Percentiles rank a stretch among this genome's conserved stretches.
phyloP scores from a whole-genome alignment of 2,113 vertebrate genomes.

The Indri indri region DNA sequence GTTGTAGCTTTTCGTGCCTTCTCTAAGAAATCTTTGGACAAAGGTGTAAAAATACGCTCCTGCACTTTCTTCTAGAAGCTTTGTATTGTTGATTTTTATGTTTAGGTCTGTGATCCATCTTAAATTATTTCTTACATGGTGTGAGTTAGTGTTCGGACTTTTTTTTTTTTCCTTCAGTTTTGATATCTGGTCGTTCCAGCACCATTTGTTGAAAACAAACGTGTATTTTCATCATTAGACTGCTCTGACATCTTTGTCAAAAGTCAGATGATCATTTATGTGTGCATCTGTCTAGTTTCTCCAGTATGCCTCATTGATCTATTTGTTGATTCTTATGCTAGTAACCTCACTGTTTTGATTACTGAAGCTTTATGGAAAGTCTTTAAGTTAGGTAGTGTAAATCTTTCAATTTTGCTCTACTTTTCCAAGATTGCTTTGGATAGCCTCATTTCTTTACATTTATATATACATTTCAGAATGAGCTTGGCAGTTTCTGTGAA shows the following conservation, averaged over 20 bases:
- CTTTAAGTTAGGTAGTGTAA: not conserved
- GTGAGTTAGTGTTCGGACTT: not conserved
- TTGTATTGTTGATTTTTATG: not conserved
- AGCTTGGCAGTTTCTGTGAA: not conserved
- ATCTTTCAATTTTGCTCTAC: not conserved
- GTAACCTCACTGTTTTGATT: not conserved
- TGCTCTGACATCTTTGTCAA: not conserved
- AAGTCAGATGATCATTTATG: not conserved
- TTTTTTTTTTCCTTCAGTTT: not conserved
- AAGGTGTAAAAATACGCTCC: not conserved
- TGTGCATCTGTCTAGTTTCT: not conserved
- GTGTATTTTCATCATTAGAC: not conserved
- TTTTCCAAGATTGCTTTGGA: not conserved
- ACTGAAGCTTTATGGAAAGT: not conserved
- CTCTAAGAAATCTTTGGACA: slow-evolving; percentile 1
- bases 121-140: not conserved
- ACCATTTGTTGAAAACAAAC: not conserved
- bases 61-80: not conserved
- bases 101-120: not conserved
- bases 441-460: slow-evolving; percentile 25
- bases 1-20: not conserved
- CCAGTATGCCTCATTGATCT: not conserved
- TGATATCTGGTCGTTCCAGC: not conserved
- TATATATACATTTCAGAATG: not conserved
- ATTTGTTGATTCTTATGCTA: not conserved